Percentiles rank a stretch among this genome's conserved stretches.
Conservation (phyloP, 2,113 vertebrate species). For the Bufo gargarizans region DNA sequence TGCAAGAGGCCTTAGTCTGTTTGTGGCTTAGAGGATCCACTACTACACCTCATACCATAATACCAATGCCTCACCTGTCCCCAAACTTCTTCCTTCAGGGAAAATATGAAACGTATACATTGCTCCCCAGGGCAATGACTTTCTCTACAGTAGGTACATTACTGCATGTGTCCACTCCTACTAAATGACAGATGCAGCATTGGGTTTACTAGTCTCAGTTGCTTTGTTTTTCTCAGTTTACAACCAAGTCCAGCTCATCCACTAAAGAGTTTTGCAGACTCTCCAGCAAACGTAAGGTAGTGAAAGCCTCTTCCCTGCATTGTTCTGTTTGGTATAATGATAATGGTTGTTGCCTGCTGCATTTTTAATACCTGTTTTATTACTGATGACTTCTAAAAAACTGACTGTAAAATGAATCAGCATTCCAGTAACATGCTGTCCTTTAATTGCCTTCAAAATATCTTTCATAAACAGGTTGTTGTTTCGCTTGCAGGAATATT, state of each 20-base stretch:
- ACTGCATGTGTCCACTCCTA: not conserved
- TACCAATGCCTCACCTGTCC: too few species aligned
- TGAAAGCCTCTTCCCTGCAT: conserved; percentile 9
- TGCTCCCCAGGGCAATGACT: not conserved
- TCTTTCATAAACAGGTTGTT: conserved; percentile 30
- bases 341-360: conserved; percentile 38
- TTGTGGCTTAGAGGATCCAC: too few species aligned
- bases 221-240: not conserved
- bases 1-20: too few species aligned
- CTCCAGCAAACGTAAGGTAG: not conserved
- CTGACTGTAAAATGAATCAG: conserved; percentile 48
- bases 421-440: conserved; percentile 26
- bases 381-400: conserved; percentile 34
- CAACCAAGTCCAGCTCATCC: not conserved
- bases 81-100: too few species aligned
- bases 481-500: conserved; percentile 22
- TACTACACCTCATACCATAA: too few species aligned
- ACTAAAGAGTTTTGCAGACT: conserved; percentile 14
- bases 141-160: not conserved
- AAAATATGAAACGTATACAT: too few species aligned
- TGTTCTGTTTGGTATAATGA: conserved; percentile 23
- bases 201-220: not conserved
- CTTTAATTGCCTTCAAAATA: conserved; percentile 29
- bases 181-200: not conserved
- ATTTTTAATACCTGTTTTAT: conserved; percentile 50